Percentiles rank a stretch among this genome's conserved stretches.
These are phyloP conservation scores for Acropora tenuis DNA, from an alignment of 64 coral and sea anemone genomes.

Conservation along the genomic window DNA sequence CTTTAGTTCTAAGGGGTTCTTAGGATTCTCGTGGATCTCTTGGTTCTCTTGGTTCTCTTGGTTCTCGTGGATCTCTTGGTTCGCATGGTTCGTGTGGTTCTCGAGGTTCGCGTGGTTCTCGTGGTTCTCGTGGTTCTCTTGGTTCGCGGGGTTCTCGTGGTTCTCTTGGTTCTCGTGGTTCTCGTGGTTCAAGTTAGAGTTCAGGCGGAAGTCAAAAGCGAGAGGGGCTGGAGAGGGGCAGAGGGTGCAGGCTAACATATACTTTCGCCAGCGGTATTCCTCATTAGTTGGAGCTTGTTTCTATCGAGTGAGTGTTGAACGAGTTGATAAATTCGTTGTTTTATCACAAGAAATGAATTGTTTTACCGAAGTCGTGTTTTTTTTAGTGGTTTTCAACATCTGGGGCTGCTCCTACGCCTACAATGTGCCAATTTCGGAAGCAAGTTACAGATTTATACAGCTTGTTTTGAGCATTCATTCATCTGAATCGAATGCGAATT, in stretches of 20 bases:
- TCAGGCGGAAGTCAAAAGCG: background rate
- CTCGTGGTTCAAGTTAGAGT: background rate
- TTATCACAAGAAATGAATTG: too few species aligned
- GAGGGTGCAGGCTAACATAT: too few species aligned
- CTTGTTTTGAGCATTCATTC: constrained; percentile 28
- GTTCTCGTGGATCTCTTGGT: constrained; percentile 18
- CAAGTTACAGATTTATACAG: constrained; percentile 23
- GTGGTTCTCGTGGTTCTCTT: background rate
- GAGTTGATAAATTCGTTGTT: too few species aligned
- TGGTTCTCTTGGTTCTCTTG: background rate
- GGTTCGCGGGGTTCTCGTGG: background rate
- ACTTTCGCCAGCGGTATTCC: too few species aligned
- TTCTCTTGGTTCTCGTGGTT: background rate
- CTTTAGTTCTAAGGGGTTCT: too few species aligned
- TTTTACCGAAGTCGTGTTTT: too few species aligned
- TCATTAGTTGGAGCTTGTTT: background rate
- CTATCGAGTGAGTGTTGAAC: too few species aligned
- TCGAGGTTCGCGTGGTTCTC: constrained; percentile 11
- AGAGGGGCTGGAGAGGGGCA: too few species aligned
- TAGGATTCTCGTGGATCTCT: background rate
- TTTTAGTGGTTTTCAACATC: too few species aligned
- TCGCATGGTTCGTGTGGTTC: constrained; percentile 62
- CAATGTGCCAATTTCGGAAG: too few species aligned
- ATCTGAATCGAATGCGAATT: background rate
- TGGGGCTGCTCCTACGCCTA: too few species aligned